These are phyloP conservation scores for Asobara japonica DNA, from an alignment of 1,140 invertebrate genomes.

Conservation along the genomic window DNA sequence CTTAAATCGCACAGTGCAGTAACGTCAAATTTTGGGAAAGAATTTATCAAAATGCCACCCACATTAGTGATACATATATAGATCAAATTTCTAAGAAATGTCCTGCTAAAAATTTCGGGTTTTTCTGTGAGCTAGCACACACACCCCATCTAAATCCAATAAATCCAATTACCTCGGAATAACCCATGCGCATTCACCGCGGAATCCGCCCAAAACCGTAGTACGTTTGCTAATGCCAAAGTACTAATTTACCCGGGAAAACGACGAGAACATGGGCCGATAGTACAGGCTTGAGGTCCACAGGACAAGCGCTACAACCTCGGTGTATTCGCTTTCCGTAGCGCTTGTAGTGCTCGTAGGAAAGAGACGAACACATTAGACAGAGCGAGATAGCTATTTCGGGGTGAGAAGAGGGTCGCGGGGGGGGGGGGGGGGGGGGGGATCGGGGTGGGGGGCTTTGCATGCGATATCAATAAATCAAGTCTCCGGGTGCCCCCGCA, in stretches of 20 bases:
- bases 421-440: slow-evolving; percentile 20
- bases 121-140: too few relatives aligned
- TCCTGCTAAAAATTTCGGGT: too few relatives aligned
- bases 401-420: slow-evolving; percentile 34
- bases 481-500: slow-evolving; percentile 58
- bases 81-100: too few relatives aligned
- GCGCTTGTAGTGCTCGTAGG: slow-evolving; percentile 35
- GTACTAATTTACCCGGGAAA: slow-evolving; percentile 57
- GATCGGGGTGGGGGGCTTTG: slow-evolving; percentile 64
- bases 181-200: slow-evolving; percentile 59
- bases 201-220: too few relatives aligned
- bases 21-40: too few relatives aligned
- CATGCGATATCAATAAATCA: slow-evolving; percentile 70
- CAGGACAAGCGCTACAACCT: neutral
- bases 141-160: slow-evolving; percentile 63
- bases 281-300: neutral
- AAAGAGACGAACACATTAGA: slow-evolving; percentile 20
- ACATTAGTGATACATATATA: too few relatives aligned
- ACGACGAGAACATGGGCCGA: slow-evolving; percentile 51
- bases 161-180: slow-evolving; percentile 65
- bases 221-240: slow-evolving; percentile 54
- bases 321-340: neutral
- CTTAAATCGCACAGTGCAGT: too few relatives aligned
- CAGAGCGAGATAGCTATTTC: slow-evolving; percentile 30
- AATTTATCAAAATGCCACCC: too few relatives aligned